Evolutionary conservation across 2,113 vertebrate genomes (phyloP), one percentile per base, ranked within the genome.

Genomic region (Tachysurus fulvidraco): DNA sequence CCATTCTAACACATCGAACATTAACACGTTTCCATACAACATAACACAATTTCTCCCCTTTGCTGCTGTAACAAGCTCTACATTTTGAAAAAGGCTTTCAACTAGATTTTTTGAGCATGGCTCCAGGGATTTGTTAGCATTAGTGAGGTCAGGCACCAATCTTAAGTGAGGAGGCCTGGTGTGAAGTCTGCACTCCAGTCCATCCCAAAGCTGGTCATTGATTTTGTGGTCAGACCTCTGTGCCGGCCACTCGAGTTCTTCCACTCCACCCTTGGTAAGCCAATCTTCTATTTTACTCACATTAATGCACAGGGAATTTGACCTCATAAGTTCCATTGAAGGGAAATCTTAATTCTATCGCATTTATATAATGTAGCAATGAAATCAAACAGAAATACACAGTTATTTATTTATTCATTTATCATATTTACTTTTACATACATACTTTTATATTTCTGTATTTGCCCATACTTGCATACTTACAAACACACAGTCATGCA

Each of bases 401-500:
- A 10, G 19, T 73, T 73, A 44, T 23, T 9, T 50, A 74, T 25
- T 13, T 74, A 5, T 76, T 50, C 25, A 3, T 50, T 50, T 76
- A 5, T n/a, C 25, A 11, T 25, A 50, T 76, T 10, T 25, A n/a
- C n/a, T n/a, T n/a, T n/a, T n/a, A n/a, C 12, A 76, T n/a, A n/a
- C n/a, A n/a, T n/a, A 76, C 73, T 76, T 76, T 76, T n/a, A 50
- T n/a, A 14, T 50, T 76, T 76, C 23, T 50, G 5, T n/a, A 76
- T 52, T 23, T 76, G 25, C 21, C 10, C 44, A 25, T 50, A 1
- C 30, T 55, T 73, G 8, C 64, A 64, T 21, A 54, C 74, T 60
- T 17, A 36, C 30, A 73, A 46, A 25, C 30, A 64, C 82, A 81
- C n/a, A 77, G 46, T 67, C 76, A 78, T 23, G 69, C 76, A 78